phyloP scores from a whole-genome alignment of 2,113 vertebrate genomes.

The Xiphorhynchus elegans region DNA sequence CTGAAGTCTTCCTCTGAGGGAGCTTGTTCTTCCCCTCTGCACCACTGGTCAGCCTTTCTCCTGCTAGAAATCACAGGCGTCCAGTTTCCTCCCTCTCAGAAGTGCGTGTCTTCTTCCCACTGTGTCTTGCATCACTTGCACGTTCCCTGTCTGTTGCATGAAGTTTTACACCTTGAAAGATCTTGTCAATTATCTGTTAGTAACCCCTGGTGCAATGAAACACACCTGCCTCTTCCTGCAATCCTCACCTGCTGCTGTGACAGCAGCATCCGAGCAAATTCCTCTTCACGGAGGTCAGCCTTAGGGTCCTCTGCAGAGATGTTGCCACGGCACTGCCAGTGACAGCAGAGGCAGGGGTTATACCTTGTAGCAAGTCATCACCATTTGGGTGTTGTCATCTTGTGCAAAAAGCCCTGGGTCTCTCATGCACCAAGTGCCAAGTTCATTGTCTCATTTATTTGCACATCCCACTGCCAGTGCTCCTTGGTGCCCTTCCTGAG shows the following conservation, averaged over 20 bases:
- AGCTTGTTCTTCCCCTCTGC: not conserved
- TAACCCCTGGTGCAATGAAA: not conserved
- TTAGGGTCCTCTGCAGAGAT: not conserved
- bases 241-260: not conserved
- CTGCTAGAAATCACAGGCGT: not conserved
- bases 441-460: not conserved
- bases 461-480: not conserved
- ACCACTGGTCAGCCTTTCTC: not conserved
- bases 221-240: not conserved
- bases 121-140: not conserved
- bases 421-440: not conserved
- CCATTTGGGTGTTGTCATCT: not conserved
- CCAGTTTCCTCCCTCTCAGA: not conserved
- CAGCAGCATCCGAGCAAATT: not conserved
- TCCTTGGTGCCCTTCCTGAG: not conserved
- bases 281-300: not conserved
- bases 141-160: not conserved
- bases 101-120: not conserved
- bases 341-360: not conserved
- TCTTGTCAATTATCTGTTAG: not conserved
- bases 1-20: not conserved
- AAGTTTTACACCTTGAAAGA: not conserved
- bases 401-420: not conserved
- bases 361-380: not conserved
- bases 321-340: not conserved